Base-by-base conservation (phyloP, 1,140 invertebrate genomes). In the Drosophila obscura region DNA sequence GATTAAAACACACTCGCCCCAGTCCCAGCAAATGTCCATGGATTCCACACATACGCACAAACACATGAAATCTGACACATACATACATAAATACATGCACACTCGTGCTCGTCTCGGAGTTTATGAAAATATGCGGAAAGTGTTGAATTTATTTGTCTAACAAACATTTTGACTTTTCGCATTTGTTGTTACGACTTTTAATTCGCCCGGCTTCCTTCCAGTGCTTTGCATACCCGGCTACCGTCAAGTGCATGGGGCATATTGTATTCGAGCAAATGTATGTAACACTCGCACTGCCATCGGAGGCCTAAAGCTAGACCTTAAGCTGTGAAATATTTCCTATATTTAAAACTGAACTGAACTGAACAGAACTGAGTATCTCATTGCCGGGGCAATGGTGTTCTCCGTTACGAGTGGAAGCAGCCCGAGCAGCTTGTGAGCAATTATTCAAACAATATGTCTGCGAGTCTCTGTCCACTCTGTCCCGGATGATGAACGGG, bases 81-180 rank as follows among this genome's bases (percentile, higher is more conserved):
- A 5, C n/a, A 46, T 41, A 60, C 22, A 49, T 15, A 31, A 28
- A 51, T 56, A 57, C 24, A 50, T 13, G 28, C 55, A 66, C 35
- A 43, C 31, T 35, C 50, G 39, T 41, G n/a, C 31, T 16, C 44
- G 11, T 19, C 43, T 62, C 41, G 51, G 57, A 62, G 74, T 68
- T 75, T 68, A 62, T 55, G 64, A 59, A 76, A 76, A 74, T 76
- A 67, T 76, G 71, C 73, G 61, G 22, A 57, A 75, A 75, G 72
- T 75, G 72, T 75, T 75, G 72, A 75, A 75, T 75, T 77, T 77
- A 77, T 69, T 69, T 69, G 51, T 58, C 31, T 50, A 57, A 67
- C 66, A 69, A 69, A 58, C 64, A 69, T 58, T 69, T 58, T 69
- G 66, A 69, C 64, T 69, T 69, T 48, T 68, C 44, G 24, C 51